phyloP scores from a whole-genome alignment of 2,113 vertebrate species.

The Petromus typicus region DNA sequence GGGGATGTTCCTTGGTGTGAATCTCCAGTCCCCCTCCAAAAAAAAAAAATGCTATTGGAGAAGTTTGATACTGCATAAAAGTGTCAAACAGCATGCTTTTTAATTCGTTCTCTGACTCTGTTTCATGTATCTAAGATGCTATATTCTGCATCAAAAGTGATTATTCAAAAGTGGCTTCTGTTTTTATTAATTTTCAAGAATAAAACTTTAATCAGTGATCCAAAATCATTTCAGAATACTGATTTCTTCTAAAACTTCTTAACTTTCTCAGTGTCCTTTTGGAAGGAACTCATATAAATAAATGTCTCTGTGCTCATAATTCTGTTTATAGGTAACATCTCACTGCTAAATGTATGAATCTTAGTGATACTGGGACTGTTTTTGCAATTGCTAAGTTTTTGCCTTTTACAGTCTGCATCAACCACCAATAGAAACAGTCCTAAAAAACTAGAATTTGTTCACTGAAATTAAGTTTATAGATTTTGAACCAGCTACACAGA shows the following conservation, averaged over 20 bases:
- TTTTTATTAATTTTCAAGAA: background rate
- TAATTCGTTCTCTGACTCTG: background rate
- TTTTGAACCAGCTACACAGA: rapidly evolving
- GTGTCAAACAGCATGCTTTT: background rate
- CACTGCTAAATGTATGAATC: background rate
- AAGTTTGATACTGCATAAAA: background rate
- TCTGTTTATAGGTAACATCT: background rate
- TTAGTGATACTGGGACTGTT: background rate
- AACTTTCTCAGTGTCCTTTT: background rate
- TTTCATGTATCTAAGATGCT: background rate
- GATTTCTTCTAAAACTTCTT: background rate
- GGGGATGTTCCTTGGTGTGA: background rate
- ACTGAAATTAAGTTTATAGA: background rate
- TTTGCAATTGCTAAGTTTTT: background rate
- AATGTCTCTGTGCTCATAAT: background rate
- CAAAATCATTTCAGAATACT: background rate
- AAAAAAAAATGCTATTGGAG: background rate
- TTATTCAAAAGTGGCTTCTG: background rate
- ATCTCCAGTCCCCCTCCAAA: background rate
- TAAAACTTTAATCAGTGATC: background rate
- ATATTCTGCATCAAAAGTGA: too few relatives aligned
- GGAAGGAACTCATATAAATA: background rate
- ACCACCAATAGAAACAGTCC: background rate
- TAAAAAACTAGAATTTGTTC: background rate
- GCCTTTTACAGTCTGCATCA: rapidly evolving